Evolutionary conservation across 2,113 vertebrate genomes (phyloP).

Genomic region (Pseudois nayaur): DNA sequence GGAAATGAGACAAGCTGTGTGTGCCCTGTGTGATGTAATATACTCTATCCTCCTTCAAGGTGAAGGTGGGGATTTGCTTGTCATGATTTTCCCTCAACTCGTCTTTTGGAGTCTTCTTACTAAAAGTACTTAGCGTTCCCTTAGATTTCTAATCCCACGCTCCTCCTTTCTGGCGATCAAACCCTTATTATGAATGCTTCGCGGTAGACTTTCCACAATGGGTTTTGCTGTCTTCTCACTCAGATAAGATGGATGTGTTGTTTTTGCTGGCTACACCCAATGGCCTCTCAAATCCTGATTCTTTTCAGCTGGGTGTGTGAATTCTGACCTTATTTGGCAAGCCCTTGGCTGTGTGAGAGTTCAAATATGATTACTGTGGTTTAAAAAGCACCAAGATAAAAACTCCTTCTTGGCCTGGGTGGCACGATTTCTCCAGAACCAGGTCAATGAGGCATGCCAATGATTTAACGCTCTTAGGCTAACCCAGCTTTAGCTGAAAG

Average conservation of each 20-base stretch:
- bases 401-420: not conserved
- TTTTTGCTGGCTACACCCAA: conserved; percentile 42
- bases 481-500: not conserved
- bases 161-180: not conserved
- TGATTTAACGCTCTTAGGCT: not conserved
- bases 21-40: accelerated
- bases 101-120: not conserved
- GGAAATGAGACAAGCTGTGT: not conserved
- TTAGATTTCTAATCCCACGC: not conserved
- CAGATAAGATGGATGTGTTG: conserved; percentile 44
- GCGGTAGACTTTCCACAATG: not conserved
- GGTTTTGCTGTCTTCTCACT: not conserved
- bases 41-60: not conserved
- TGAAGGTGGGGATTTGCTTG: not conserved
- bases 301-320: conserved; percentile 47
- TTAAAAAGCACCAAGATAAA: conserved; percentile 17
- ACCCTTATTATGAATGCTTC: accelerated
- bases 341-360: not conserved
- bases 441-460: not conserved
- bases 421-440: not conserved
- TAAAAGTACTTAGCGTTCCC: not conserved
- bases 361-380: conserved; percentile 39
- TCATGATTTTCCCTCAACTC: not conserved
- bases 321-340: conserved; percentile 32
- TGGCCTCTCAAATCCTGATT: not conserved